Evolutionary conservation across 2,113 vertebrate genomes (phyloP).

Genomic region (Dasyornis broadbenti): DNA sequence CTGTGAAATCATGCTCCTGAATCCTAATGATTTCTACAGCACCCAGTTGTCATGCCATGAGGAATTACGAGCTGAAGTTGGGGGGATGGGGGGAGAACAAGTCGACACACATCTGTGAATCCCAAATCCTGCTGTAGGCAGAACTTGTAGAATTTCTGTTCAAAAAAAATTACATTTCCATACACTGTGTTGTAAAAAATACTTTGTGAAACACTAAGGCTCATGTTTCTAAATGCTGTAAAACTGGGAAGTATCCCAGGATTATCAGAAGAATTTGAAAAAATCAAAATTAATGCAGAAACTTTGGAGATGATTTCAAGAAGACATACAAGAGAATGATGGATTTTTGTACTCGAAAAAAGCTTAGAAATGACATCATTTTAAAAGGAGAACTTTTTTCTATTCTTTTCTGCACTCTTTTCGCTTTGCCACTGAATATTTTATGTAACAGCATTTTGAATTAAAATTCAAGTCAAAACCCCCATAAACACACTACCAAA

Average conservation of each 20-base stretch:
- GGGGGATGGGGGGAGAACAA: not conserved
- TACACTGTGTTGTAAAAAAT: not conserved
- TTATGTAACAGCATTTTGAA: slow-evolving; percentile 23
- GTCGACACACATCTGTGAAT: not conserved
- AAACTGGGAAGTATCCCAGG: not conserved
- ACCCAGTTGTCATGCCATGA: not conserved
- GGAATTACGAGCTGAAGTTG: not conserved
- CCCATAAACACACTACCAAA: not conserved
- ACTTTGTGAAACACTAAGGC: not conserved
- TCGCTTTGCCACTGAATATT: slow-evolving; percentile 18
- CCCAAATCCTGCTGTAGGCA: not conserved
- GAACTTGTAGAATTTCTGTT: not conserved
- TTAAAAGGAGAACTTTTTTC: not conserved
- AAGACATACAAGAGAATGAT: not conserved
- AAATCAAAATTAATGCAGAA: not conserved
- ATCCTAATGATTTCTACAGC: slow-evolving; percentile 1
- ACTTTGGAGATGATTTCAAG: not conserved
- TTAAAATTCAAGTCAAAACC: not conserved
- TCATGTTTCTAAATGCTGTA: not conserved
- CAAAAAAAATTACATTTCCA: not conserved
- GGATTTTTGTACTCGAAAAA: slow-evolving; percentile 7
- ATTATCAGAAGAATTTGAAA: not conserved
- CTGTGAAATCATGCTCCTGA: slow-evolving; percentile 20
- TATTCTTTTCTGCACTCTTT: not conserved
- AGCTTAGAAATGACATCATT: slow-evolving; percentile 33